A percentile compares a stretch with the other conserved stretches of the same genome.
Evolutionary conservation across 2,888 invertebrate genomes (phyloP).

Genomic region (Sipha maydis): DNA sequence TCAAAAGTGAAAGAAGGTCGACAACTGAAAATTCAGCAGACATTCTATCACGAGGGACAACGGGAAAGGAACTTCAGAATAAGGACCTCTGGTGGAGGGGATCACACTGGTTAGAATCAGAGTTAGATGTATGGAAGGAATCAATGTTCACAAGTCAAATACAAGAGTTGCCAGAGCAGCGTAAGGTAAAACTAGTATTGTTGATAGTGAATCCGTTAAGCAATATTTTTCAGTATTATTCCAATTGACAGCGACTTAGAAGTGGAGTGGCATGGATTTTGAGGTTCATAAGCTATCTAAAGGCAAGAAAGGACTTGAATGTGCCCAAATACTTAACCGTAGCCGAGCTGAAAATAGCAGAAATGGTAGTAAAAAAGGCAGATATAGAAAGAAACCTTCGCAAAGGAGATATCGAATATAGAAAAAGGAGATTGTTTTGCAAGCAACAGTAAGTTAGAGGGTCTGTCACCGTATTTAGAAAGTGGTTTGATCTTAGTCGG

Average conservation of each 20-base stretch:
- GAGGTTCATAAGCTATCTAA: background rate
- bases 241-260: background rate
- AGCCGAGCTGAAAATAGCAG: background rate
- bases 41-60: background rate
- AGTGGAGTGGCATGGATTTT: background rate
- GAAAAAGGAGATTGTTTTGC: no score
- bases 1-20: no score
- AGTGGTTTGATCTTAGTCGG: background rate
- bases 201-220: background rate
- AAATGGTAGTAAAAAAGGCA: background rate
- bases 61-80: background rate
- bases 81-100: background rate
- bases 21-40: background rate
- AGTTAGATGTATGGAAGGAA: no score
- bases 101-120: background rate
- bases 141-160: no score
- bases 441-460: background rate
- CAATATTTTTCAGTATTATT: background rate
- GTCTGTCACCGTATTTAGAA: background rate
- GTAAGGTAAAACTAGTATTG: no score
- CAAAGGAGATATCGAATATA: background rate
- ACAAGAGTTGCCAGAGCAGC: no score
- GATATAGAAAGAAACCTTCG: background rate
- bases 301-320: background rate
- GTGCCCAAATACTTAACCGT: background rate